A percentile compares a stretch with the other conserved stretches of the same genome.
phyloP scores from a whole-genome alignment of 2,888 invertebrate genomes.

The Phyllotreta striolata region DNA sequence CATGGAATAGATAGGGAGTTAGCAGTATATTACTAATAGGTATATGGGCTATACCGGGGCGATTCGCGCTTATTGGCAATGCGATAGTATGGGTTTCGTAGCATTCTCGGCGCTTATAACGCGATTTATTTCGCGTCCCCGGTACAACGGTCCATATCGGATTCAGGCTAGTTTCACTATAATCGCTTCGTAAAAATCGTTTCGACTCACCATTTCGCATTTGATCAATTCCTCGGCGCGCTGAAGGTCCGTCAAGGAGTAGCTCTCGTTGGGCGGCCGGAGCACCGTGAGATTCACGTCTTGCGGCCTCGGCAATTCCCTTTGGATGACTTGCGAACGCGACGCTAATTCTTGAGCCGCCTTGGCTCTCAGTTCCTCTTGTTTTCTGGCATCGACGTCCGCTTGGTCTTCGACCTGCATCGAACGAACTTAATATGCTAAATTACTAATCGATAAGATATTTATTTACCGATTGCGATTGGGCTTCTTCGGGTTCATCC shows the following conservation, averaged over 20 bases:
- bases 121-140: too few relatives aligned
- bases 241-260: slow-evolving; percentile 85
- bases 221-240: slow-evolving; percentile 96
- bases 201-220: slow-evolving; percentile 79
- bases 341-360: slow-evolving; percentile 75
- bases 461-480: slow-evolving; percentile 42
- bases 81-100: too few relatives aligned
- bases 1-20: too few relatives aligned
- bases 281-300: slow-evolving; percentile 87
- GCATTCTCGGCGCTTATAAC: too few relatives aligned
- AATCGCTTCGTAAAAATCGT: slow-evolving; percentile 72
- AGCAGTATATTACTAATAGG: too few relatives aligned
- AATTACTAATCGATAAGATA: background rate
- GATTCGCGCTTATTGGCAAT: too few relatives aligned
- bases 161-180: too few relatives aligned
- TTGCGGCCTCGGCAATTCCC: slow-evolving; percentile 81
- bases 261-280: slow-evolving; percentile 77
- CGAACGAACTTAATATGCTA: background rate
- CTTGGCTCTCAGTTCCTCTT: slow-evolving; percentile 74
- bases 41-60: too few relatives aligned
- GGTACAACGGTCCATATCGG: too few relatives aligned
- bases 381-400: slow-evolving; percentile 76
- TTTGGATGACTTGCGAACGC: slow-evolving; percentile 83
- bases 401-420: slow-evolving; percentile 82
- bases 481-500: slow-evolving; percentile 59